Evolutionary conservation across 2,113 vertebrate species (phyloP), one percentile per base, ranked within the genome.

Genomic region (Sarotherodon lohbergeri): DNA sequence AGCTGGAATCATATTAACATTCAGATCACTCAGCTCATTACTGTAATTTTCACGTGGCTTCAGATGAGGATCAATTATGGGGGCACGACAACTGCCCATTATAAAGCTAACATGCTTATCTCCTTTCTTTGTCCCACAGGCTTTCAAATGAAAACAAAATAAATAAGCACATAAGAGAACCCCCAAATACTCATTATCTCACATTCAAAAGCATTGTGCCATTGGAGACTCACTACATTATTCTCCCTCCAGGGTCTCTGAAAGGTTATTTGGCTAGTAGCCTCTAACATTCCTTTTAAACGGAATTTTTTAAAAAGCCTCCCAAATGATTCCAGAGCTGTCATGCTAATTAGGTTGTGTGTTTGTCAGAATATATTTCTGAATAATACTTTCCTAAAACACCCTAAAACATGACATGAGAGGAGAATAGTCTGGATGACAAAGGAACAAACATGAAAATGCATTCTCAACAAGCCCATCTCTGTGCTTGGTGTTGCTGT

Each of bases 161-260:
- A 90, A 93, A 93, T 90, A 84, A 91, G 81, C 63, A 57, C 71
- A 89, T 46, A 71, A 82, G 63, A 89, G 68, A 91, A 92, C 50
- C 71, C 59, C 68, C 66, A 93, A 94, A 92, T 48, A 81, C 89
- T 94, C 93, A 93, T 92, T 94, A 95, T 92, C 88, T 90, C 87
- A 87, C 81, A 93, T 88, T 92, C 86, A 88, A 87, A 59, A 88
- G 36, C 82, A 86, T 88, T 87, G 84, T 92, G 91, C 89, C 88
- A 90, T 78, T 91, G 86, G 85, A 92, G 92, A 93, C 89, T 88
- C 86, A 91, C 86, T 91, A 85, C 84, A 94, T 94, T 91, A 94
- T 88, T 94, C 88, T 91, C 89, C 78, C 93, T 39, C 78, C 90
- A 91, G 87, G 91, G 84, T 88, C 71, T 90, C 89, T 63, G 66